Base-by-base conservation (phyloP, 1,140 invertebrate genomes). In the Drosophila truncata region DNA sequence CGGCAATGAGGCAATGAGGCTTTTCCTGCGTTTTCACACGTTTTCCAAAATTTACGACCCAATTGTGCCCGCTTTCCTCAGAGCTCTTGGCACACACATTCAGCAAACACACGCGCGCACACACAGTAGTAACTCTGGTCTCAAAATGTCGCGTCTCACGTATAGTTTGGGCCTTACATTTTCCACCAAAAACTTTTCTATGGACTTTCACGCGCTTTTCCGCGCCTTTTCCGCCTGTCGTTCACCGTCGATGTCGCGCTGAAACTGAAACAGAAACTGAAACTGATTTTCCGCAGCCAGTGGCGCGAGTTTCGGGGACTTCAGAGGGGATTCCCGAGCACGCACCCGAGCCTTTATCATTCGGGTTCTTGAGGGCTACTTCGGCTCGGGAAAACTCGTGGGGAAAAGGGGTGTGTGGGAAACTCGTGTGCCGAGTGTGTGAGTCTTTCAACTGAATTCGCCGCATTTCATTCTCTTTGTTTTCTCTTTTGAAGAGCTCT, bases 1-100 rank as follows among this genome's bases (percentile, higher is more conserved):
- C 85, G 84, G 80, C 84, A 88, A 87, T 83, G 84, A 71, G 83
- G 80, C 83, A 87, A 88, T 78, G 81, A 90, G 84, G 78, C 85
- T 88, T 84, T 88, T 88, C 84, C 84, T 88, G 84, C 84, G 80
- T 88, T 88, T 88, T 88, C 84, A 88, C 84, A 88, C 84, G 85
- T 90, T 86, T 73, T 78, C 64, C 78, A 78, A 88, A 87, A 88
- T 88, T 90, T 88, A 88, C 85, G 84, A 90, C 85, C 71, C 65
- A 69, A 54, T 87, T 69, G 75, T 67, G 41, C 41, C 39, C 46
- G 67, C 52, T 63, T 42, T 50, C 29, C 49, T 44, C 55, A 44
- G 52, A 54, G 27, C 27, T 37, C 55, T 62, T 42, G 33, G 46
- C 18, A 13, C 27, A 46, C 63, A 58, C 58, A 78, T 58, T 44